Conservation (phyloP, 2,888 invertebrate genomes). For the Ormyrus labotus region DNA sequence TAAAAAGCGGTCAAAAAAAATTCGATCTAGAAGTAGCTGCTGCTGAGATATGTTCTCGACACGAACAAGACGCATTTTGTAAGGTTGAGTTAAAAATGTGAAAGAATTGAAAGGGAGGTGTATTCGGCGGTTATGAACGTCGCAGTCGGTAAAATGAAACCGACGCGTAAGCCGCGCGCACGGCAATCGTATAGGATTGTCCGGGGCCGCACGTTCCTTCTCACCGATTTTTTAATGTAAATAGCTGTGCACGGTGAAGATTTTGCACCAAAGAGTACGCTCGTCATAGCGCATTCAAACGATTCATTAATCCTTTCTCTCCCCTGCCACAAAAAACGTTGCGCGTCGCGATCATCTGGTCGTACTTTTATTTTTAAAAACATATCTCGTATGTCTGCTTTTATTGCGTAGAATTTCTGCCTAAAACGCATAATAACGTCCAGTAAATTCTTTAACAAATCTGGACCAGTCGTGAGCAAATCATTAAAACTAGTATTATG, state of each 20-base stretch:
- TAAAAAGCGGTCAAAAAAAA: too few species aligned
- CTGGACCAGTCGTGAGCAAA: constrained; percentile 21
- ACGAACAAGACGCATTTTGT: too few species aligned
- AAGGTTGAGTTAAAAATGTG: too few species aligned
- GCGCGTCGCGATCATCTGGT: too few species aligned
- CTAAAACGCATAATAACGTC: constrained; percentile 56
- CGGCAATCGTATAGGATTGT: too few species aligned
- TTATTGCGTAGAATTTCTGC: constrained; percentile 39
- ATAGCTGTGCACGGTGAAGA: constrained; percentile 51
- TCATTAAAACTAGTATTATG: constrained; percentile 27
- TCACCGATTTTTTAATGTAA: constrained; percentile 31
- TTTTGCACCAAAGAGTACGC: constrained; percentile 60
- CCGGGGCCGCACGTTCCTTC: too few species aligned
- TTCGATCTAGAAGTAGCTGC: too few species aligned
- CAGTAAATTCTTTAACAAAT: constrained; percentile 30
- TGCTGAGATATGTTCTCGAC: too few species aligned
- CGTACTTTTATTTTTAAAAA: not conserved
- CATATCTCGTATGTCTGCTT: constrained; percentile 25
- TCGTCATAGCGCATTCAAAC: constrained; percentile 59
- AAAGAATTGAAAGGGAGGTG: too few species aligned
- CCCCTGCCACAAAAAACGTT: constrained; percentile 22
- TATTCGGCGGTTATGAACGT: too few species aligned
- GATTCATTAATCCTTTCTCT: constrained; percentile 5
- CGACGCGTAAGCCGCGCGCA: too few species aligned
- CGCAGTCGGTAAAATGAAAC: too few species aligned